Base-by-base conservation (phyloP, 1,140 invertebrate genomes). In the Trichonephila clavata region DNA sequence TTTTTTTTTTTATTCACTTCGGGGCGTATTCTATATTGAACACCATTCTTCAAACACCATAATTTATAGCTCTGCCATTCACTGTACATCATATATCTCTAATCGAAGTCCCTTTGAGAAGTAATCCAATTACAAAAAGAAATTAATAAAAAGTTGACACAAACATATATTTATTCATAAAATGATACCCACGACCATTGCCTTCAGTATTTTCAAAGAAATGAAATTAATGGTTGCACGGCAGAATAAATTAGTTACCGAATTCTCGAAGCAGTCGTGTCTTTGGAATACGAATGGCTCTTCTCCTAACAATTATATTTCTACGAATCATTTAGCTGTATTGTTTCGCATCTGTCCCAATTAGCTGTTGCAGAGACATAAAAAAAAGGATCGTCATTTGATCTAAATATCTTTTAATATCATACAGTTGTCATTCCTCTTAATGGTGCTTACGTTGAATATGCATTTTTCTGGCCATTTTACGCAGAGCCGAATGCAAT, bases 351-450 rank as follows among this genome's bases (percentile, higher is more conserved):
- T 18, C 13, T 77, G 71, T 6, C 71, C 14, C 32, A 77, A 77
- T 77, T 77, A 77, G 32, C 32, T 18, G 14, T 14, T 32, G 27
- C 32, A 32, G 14, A 77, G 71, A 77, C 18, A 71, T 27, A 61
- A 71, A 39, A 77, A n/a, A 27, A 71, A 77, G 27, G n/a, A 77
- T 77, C 27, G 14, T 77, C 27, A 32, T 39, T 20, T 77, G 71
- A 32, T 39, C 27, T 77, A 77, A 77, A 77, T 77, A 77, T 24
- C 27, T 32, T 39, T 71, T 77, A 32, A 77, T 77, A 77, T 77
- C 68, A 63, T 63, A 20, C 61, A 21, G 16, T 63, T 20, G 21
- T 63, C 61, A 77, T 77, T 77, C 10, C 5, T 39, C 27, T 27
- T 77, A 21, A 32, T 39, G 27, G 16, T 77, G 27, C 16, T 14